Evolutionary conservation across 1,140 invertebrate genomes (phyloP).

Genomic region (Heliconius nattereri): DNA sequence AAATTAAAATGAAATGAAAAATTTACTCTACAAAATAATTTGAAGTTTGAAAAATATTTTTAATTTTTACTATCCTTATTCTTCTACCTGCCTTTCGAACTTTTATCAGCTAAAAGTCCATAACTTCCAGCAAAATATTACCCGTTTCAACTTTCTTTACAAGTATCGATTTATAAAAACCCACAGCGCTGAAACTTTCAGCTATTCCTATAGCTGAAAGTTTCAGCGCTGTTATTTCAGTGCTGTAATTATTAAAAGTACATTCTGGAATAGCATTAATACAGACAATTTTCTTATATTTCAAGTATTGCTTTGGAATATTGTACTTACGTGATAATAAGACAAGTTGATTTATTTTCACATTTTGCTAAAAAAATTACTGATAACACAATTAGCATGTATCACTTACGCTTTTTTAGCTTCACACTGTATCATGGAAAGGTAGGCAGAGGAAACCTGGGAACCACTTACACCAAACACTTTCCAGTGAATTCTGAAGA

Average conservation of each 20-base stretch:
- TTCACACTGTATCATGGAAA: too few relatives aligned
- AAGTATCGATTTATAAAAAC: constrained; percentile 13
- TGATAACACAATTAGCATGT: too few relatives aligned
- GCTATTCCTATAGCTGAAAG: background rate
- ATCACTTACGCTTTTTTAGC: too few relatives aligned
- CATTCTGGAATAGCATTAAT: background rate
- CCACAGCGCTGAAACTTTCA: background rate
- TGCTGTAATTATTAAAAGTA: too few relatives aligned
- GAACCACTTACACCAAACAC: too few relatives aligned
- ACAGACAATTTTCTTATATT: background rate
- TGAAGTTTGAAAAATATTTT: background rate
- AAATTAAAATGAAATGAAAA: too few relatives aligned
- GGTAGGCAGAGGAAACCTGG: too few relatives aligned
- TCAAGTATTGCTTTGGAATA: background rate
- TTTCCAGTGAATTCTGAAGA: too few relatives aligned
- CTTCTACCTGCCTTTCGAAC: background rate
- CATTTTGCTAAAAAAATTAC: too few relatives aligned
- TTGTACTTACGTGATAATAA: background rate
- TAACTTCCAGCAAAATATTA: background rate
- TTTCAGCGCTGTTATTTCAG: too few relatives aligned
- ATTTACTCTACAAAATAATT: background rate
- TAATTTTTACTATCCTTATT: background rate
- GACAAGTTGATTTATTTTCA: too few relatives aligned
- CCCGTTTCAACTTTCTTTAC: background rate
- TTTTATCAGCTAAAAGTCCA: background rate